Conservation (phyloP, 2,113 vertebrate genomes). For the Oryctolagus cuniculus region DNA sequence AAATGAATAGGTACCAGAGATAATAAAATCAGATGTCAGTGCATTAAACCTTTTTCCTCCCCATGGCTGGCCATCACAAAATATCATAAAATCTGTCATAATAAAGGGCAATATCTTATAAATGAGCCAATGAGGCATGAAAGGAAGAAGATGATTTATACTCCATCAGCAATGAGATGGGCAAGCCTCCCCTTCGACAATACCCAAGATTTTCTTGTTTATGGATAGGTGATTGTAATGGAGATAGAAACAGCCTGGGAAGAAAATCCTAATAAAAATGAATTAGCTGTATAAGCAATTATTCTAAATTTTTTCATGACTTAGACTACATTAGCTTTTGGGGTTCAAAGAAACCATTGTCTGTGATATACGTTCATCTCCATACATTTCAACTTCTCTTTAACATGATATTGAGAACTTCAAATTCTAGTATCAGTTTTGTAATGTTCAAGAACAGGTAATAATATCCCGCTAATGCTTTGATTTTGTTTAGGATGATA, state of each 20-base stretch:
- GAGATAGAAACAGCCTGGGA: not conserved
- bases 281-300: not conserved
- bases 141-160: slow-evolving; percentile 75
- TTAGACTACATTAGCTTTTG: not conserved
- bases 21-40: slow-evolving; percentile 86
- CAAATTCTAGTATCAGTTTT: not conserved
- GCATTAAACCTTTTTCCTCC: slow-evolving; percentile 81
- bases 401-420: not conserved
- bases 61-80: slow-evolving; percentile 81
- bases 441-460: not conserved
- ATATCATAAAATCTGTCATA: slow-evolving; percentile 83
- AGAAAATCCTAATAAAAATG: not conserved
- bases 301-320: not conserved
- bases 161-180: slow-evolving; percentile 65
- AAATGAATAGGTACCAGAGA: slow-evolving; percentile 80
- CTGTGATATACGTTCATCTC: not conserved
- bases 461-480: not conserved
- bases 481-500: not conserved
- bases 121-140: slow-evolving; percentile 75
- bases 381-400: not conserved
- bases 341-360: not conserved
- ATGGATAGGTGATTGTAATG: not conserved
- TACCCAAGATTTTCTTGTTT: slow-evolving; percentile 26
- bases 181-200: slow-evolving; percentile 59
- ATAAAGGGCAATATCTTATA: slow-evolving; percentile 82